phyloP scores from a whole-genome alignment of 2,888 invertebrate genomes.

The Emmelina monodactyla region DNA sequence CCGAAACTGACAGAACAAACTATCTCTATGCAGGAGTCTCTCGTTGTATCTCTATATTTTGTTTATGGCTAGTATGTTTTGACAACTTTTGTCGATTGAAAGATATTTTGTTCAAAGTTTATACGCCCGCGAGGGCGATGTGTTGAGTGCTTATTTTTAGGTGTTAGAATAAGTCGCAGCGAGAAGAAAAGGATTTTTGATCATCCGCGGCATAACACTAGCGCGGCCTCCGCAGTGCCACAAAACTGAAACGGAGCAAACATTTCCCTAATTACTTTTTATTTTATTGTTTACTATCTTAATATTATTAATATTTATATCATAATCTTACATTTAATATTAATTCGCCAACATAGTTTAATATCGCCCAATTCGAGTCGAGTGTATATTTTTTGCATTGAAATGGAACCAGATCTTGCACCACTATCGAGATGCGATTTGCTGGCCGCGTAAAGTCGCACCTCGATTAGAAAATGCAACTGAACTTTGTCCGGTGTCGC shows the following conservation, averaged over 20 bases:
- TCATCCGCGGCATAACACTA: conserved; percentile 62
- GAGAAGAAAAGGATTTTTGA: conserved; percentile 74
- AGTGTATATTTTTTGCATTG: too few species aligned
- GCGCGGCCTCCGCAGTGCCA: conserved; percentile 42
- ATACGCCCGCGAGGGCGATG: conserved; percentile 40
- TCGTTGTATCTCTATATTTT: conserved; percentile 22
- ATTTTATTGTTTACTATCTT: conserved; percentile 17
- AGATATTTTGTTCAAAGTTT: conserved; percentile 65
- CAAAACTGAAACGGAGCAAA: conserved; percentile 63
- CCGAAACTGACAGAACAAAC: conserved; percentile 55
- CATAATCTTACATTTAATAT: conserved; percentile 4
- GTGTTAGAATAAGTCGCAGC: conserved; percentile 51
- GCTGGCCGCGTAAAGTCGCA: conserved; percentile 12
- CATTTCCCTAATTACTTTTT: conserved; percentile 25
- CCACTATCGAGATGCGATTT: conserved; percentile 15
- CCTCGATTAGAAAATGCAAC: conserved; percentile 12
- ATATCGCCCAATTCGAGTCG: not conserved
- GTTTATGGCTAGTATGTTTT: conserved; percentile 25
- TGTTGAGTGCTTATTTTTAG: conserved; percentile 63
- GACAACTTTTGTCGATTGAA: conserved; percentile 25
- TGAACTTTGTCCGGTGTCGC: too few species aligned
- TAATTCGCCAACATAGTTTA: conserved; percentile 3
- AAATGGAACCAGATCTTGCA: conserved; percentile 1
- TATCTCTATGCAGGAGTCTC: conserved; percentile 31
- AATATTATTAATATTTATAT: conserved; percentile 22